Evolutionary conservation across 1,140 invertebrate species (phyloP), one percentile per base, ranked within the genome.

Genomic region (Trichonephila inaurata): DNA sequence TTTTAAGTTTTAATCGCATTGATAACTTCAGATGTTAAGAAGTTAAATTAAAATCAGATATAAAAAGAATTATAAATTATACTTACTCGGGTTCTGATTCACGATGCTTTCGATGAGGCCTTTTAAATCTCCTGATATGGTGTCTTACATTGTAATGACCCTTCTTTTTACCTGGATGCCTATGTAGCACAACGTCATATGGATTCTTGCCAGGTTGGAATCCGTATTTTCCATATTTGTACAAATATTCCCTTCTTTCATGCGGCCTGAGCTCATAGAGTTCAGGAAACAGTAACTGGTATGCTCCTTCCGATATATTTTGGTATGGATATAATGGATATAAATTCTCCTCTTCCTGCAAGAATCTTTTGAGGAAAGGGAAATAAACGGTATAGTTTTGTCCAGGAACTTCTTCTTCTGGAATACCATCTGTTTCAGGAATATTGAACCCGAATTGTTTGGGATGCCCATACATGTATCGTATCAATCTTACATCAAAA

Each of bases 351-450:
- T 58, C 81, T 83, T 60, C 69, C 21, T 83, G 44, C 19, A 83
- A n/a, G 12, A 83, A 83, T 28, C n/a, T 60, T 44, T 3, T 8
- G 8, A 83, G 51, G 81, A 58, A 83, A 19, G 81, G 51, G 51
- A 83, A 83, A 51, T 83, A 83, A 21, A 60, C 10, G 8, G 81
- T 83, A 40, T 83, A 83, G 16, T 83, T 83, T 6, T 83, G 40
- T 16, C 81, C 81, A 58, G 81, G 51, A 60, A 51, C 19, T 6
- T 60, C 14, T 51, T 83, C 81, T 10, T 51, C 18, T 21, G 40
- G 81, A 51, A 83, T n/a, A 10, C 81, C 44, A 12, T 24, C 2
- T 16, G 24, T 60, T 51, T 44, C 10, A 21, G 81, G 81, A 51
- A 60, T 83, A 21, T 83, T n/a, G 44, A 4, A 83, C 21, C 18